Base-by-base conservation (phyloP, 2,113 vertebrate genomes). In the Bambusicola thoracicus region DNA sequence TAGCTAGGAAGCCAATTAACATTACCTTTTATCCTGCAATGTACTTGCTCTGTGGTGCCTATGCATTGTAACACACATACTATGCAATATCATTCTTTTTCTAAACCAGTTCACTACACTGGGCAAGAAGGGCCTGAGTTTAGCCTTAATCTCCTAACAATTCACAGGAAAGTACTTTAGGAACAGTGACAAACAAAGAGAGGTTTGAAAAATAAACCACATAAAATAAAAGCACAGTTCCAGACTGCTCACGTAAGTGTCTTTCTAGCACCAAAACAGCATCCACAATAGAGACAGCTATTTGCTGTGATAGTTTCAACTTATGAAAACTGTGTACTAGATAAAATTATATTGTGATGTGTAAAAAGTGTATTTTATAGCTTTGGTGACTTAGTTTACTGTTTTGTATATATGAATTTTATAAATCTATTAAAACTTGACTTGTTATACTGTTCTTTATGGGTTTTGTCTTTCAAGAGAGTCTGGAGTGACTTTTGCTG, bases 371-470 rank as follows among this genome's bases (percentile, higher is more conserved):
- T 96, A 93, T 96, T 94, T 96, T 96, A 94, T 90, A 96, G 95
- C 94, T 95, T 67, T 70, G 56, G 93, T 92, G 96, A 95, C 86
- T 96, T 89, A 91, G 91, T 96, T 93, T 96, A 95, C 90, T 96
- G 94, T 96, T 97, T 92, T 97, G 97, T 97, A 96, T 96, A 97
- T 97, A 93, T 94, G 95, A 97, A 95, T 97, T 98, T 97, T 97
- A 96, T 97, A 95, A 97, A 95, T 97, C 82, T 94, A 96, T 97
- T 97, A 97, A 97, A 97, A 94, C 76, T 89, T 92, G 93, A 96
- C 91, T 97, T 97, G 89, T 93, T 92, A 93, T 83, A 85, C 77
- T 91, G 81, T 96, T 92, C 73, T 91, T 86, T 3, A 34, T 80
- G 55, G 58, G 34, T 72, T 80, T 63, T 10, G 2, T 96, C 78